Evolutionary conservation across 2,797 vertebrate genomes (phyloP), one percentile per base, ranked within the genome.

Genomic region (Cyprinella venusta): DNA sequence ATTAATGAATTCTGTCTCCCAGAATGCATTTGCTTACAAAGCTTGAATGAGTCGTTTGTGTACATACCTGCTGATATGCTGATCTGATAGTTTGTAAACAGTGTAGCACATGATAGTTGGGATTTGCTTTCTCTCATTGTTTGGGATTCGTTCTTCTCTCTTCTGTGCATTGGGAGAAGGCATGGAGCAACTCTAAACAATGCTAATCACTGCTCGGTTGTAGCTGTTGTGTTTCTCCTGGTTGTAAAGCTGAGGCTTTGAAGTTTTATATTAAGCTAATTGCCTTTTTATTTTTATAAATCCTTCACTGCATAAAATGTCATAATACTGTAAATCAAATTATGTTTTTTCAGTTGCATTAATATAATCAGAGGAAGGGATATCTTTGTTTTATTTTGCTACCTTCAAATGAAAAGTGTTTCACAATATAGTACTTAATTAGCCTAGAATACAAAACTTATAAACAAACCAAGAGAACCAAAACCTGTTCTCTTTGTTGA

Each of bases 231-330:
- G 76, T 72, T 88, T 81, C 38, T 86, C 86, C 30, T 74, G 88
- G 88, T 90, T 92, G 85, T 45, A 90, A 89, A 90, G 86, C 86
- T 87, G 88, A 90, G 87, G 88, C 90, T 92, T 91, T 89, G 80
- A 91, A 91, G 88, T 85, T 87, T 87, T 88, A 63, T 92, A 85
- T 90, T 87, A 80, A 90, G 89, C 86, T 91, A 92, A 92, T 92
- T 88, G 89, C 87, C 89, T 87, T 13, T 45, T 45, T 45, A 10
- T 93, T 91, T 91, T 87, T 91, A 91, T 91, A 90, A 81, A 91
- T 89, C 85, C 84, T 91, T 88, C 87, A 80, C 78, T 33, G 86
- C 59, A 70, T 87, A 85, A 89, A 86, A 87, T 74, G 83, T 8
- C 19, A 36, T 40, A 45, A 72, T 61, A 40, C 10, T 30, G 70